Base-by-base conservation (phyloP, 2,797 vertebrate genomes). In the Halcyon smyrnensis region DNA sequence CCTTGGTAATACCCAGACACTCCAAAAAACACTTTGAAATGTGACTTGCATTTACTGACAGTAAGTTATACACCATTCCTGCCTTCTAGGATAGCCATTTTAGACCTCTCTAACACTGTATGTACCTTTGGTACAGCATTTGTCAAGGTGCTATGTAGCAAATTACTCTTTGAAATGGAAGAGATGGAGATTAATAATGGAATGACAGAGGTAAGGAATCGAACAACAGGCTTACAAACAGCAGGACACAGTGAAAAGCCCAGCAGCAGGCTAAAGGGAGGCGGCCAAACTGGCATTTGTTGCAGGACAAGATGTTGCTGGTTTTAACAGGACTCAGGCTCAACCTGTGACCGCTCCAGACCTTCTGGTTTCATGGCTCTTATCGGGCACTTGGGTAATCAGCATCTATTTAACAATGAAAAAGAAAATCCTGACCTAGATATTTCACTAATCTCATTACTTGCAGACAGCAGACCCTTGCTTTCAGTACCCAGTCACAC, bases 381-480 rank as follows among this genome's bases (percentile, higher is more conserved):
- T 62, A 81, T 1, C 56, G 28, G 54, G 43, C 45, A 86, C 65
- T 81, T 63, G 24, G 41, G 43, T 60, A 96, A 93, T 48, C 86
- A 95, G 75, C 70, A 70, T 36, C 39, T 75, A 75, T 76, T 88
- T 82, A 84, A 93, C 60, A 90, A 84, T 48, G 25, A 51, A 77
- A 75, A 84, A 82, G 82, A 79, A 79, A 82, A 75, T 73, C 77
- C 57, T 91, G 82, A 91, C 84, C 85, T 86, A 86, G 59, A 93
- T 95, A 84, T 70, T 90, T 90, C 73, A 83, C 82, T 94, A 78
- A 95, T 95, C 70, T 88, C 74, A 69, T 78, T 90, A 86, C 32
- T 32, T 0, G 2, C 50, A 84, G 68, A 64, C 75, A 93, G 45
- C 81, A 93, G 83, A 50, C 67, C 84, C 85, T 74, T 57, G 64